Evolutionary conservation across 2,888 invertebrate genomes (phyloP).

Genomic region (Polydrusus cervinus): DNA sequence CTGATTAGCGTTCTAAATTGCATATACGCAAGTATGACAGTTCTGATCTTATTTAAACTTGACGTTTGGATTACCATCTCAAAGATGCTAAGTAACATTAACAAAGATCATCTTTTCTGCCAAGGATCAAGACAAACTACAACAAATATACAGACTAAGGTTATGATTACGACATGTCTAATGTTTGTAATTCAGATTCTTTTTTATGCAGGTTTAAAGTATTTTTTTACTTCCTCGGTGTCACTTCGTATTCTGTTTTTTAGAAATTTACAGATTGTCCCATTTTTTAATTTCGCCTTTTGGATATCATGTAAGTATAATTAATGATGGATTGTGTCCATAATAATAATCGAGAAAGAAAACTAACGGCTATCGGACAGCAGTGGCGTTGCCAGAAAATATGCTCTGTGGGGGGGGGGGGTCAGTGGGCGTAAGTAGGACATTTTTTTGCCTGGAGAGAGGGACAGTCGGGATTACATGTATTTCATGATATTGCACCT

Average conservation of each 20-base stretch:
- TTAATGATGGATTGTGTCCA: no score
- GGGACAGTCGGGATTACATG: no score
- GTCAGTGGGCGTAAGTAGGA: no score
- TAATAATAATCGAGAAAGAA: no score
- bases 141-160: slow-evolving; percentile 59
- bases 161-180: slow-evolving; percentile 56
- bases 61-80: slow-evolving; percentile 63
- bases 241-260: slow-evolving; percentile 20
- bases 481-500: no score
- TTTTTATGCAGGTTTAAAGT: slow-evolving; percentile 51
- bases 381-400: no score
- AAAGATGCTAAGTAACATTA: slow-evolving; percentile 61
- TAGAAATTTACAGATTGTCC: slow-evolving; percentile 31
- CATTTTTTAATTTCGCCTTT: slow-evolving; percentile 16
- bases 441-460: no score
- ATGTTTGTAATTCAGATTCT: slow-evolving; percentile 59
- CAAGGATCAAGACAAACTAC: slow-evolving; percentile 61
- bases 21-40: slow-evolving; percentile 62
- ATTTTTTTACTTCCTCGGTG: neutral
- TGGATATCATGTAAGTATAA: slow-evolving; percentile 36
- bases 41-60: slow-evolving; percentile 61
- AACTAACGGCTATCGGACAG: no score
- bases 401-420: no score
- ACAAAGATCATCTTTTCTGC: slow-evolving; percentile 65
- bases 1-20: slow-evolving; percentile 65